A percentile compares a stretch with the other conserved stretches of the same genome.
Evolutionary conservation across 2,888 invertebrate species (phyloP).

Genomic region (Brachyopa scutellaris): DNA sequence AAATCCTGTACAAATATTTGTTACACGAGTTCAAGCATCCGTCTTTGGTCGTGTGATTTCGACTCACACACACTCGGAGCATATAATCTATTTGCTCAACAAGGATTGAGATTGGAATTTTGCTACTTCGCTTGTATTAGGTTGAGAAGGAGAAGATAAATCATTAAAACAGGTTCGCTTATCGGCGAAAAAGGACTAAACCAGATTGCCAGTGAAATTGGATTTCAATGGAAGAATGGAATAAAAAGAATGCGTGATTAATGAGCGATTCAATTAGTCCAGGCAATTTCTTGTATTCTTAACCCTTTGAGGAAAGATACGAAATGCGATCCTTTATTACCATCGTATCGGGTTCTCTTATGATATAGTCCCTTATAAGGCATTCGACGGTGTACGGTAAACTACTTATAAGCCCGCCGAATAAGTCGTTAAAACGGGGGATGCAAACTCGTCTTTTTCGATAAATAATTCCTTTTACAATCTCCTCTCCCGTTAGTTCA

Average conservation of each 20-base stretch:
- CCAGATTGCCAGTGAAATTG: slow-evolving; percentile 65
- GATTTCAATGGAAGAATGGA: slow-evolving; percentile 32
- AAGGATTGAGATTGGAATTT: slow-evolving; percentile 35
- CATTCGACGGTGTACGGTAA: slow-evolving; percentile 55
- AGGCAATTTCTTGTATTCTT: slow-evolving; percentile 18
- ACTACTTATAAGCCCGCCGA: slow-evolving; percentile 19
- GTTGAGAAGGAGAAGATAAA: slow-evolving; percentile 62
- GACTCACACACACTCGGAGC: slow-evolving; percentile 11
- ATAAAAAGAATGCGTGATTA: slow-evolving; percentile 47
- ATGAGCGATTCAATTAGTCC: slow-evolving; percentile 64
- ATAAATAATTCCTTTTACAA: slow-evolving; percentile 66
- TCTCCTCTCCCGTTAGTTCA: slow-evolving; percentile 57
- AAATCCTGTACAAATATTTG: slow-evolving; percentile 69
- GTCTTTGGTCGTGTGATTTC: slow-evolving; percentile 24
- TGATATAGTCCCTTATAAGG: slow-evolving; percentile 58
- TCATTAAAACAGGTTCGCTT: slow-evolving; percentile 71
- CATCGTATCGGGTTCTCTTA: slow-evolving; percentile 56
- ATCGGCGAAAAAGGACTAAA: slow-evolving; percentile 51
- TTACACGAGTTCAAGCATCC: slow-evolving; percentile 52
- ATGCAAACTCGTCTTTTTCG: slow-evolving; percentile 59
- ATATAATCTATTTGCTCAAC: slow-evolving; percentile 63
- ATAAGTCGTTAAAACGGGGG: slow-evolving; percentile 43
- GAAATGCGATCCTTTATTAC: slow-evolving; percentile 54
- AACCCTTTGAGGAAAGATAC: slow-evolving; percentile 55
- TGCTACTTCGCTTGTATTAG: slow-evolving; percentile 11